Evolutionary conservation across 2,888 invertebrate genomes (phyloP).

Genomic region (Mesorhabditis sp.): DNA sequence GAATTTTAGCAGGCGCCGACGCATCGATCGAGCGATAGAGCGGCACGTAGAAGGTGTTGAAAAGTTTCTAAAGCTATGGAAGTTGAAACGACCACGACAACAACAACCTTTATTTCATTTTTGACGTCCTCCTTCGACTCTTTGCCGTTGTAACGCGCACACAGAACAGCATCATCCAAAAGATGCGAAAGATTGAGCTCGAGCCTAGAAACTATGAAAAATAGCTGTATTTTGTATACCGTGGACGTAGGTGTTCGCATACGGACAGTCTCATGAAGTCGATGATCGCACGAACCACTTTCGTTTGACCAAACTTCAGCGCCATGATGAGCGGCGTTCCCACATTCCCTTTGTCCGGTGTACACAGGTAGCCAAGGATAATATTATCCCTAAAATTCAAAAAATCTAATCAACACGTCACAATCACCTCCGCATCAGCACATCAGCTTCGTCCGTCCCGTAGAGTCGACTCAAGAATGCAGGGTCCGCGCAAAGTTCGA

Average conservation of each 20-base stretch:
- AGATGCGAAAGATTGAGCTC: neutral
- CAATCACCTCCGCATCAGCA: neutral
- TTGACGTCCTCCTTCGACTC: neutral
- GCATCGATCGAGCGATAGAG: neutral
- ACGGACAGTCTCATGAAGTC: slow-evolving; percentile 3
- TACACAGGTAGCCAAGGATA: slow-evolving; percentile 7
- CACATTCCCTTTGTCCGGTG: slow-evolving; percentile 11
- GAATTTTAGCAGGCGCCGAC: neutral
- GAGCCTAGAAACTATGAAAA: neutral
- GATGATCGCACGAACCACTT: neutral
- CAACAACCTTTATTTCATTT: neutral
- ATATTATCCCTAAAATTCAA: slow-evolving; percentile 8
- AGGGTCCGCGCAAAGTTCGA: slow-evolving; percentile 12
- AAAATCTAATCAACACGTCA: neutral
- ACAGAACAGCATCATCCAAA: neutral
- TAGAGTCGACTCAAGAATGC: neutral
- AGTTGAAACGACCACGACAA: neutral
- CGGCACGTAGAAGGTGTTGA: slow-evolving; percentile 1
- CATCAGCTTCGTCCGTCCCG: neutral
- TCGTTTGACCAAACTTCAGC: slow-evolving; percentile 9
- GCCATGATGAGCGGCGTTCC: slow-evolving; percentile 12
- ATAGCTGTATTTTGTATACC: neutral
- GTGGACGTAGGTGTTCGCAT: neutral
- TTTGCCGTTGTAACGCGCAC: neutral
- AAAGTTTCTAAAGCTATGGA: neutral